These are phyloP conservation scores for Brachyptera putata DNA, from an alignment of 2,888 invertebrate genomes.

Conservation along the genomic window DNA sequence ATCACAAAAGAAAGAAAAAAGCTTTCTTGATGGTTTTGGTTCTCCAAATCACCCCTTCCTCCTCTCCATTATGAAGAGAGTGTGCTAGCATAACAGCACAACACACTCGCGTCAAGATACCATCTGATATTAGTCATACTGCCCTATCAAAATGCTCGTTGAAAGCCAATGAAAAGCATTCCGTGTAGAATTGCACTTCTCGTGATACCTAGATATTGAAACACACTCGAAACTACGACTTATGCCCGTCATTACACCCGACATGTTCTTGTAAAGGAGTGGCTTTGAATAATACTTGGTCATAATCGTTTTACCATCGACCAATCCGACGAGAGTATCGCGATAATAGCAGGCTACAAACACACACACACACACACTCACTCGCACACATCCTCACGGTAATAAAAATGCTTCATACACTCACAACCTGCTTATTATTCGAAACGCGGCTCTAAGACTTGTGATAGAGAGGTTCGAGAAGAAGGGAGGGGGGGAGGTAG, in stretches of 20 bases:
- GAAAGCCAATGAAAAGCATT: background rate
- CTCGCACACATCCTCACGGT: too few relatives aligned
- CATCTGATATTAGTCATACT: too few relatives aligned
- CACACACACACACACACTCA: too few relatives aligned
- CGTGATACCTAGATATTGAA: background rate
- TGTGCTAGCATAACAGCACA: too few relatives aligned
- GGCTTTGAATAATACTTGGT: constrained; percentile 24
- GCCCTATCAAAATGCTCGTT: background rate
- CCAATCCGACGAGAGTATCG: constrained; percentile 24
- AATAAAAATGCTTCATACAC: constrained; percentile 26
- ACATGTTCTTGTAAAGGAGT: constrained; percentile 24
- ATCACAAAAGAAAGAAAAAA: too few relatives aligned
- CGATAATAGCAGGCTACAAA: constrained; percentile 27
- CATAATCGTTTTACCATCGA: constrained; percentile 25
- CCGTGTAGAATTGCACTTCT: background rate
- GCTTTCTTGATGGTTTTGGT: too few relatives aligned
- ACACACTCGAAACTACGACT: background rate
- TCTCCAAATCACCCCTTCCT: too few relatives aligned
- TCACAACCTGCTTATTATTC: constrained; percentile 17
- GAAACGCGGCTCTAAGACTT: background rate
- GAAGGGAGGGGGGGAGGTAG: background rate
- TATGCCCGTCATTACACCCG: constrained; percentile 8
- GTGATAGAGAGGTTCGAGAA: background rate
- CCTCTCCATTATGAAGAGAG: too few relatives aligned
- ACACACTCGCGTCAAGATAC: too few relatives aligned